Evolutionary conservation across 2,888 invertebrate species (phyloP).

Genomic region (Eupithecia centaureata): DNA sequence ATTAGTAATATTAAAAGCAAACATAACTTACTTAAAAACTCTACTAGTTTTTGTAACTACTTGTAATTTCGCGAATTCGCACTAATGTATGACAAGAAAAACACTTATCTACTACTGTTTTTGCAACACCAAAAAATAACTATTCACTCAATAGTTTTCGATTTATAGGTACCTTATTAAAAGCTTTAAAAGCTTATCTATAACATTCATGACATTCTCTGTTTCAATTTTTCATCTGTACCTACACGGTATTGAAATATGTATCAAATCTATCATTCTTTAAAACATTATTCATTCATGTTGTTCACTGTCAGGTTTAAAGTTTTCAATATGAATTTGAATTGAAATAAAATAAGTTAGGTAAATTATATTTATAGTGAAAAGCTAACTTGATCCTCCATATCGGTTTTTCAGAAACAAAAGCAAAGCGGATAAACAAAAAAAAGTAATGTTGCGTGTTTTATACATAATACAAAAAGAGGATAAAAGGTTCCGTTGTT

Average conservation of each 20-base stretch:
- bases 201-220: background rate
- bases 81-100: too few relatives aligned
- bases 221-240: background rate
- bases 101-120: background rate
- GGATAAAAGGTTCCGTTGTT: slow-evolving; percentile 13
- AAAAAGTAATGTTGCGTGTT: slow-evolving; percentile 20
- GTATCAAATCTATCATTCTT: background rate
- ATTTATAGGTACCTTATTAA: too few relatives aligned
- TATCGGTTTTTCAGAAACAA: background rate
- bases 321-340: background rate
- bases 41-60: too few relatives aligned
- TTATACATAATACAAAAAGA: slow-evolving; percentile 20
- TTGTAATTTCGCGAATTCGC: too few relatives aligned
- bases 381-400: too few relatives aligned
- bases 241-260: background rate
- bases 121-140: background rate
- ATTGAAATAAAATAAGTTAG: background rate
- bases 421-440: background rate
- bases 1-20: too few relatives aligned
- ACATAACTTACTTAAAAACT: too few relatives aligned
- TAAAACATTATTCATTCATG: background rate
- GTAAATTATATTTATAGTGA: too few relatives aligned
- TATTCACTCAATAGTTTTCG: too few relatives aligned
- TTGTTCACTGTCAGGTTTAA: background rate
- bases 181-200: background rate